Evolutionary conservation across 2,797 vertebrate genomes (phyloP).

Genomic region (Sebastes diaconus): DNA sequence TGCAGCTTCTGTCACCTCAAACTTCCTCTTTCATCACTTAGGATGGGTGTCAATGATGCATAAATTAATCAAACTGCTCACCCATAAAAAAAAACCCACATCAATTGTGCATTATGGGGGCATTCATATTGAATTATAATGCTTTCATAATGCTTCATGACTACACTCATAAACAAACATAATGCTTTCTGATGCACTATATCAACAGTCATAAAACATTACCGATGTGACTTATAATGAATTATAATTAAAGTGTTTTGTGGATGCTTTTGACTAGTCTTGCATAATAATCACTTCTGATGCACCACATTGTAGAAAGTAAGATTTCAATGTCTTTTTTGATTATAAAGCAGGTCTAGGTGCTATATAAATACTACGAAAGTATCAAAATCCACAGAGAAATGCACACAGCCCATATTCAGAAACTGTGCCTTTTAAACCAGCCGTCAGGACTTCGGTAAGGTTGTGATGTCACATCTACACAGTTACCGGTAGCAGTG

Average conservation of each 20-base stretch:
- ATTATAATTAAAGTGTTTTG: not conserved
- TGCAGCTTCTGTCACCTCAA: not conserved
- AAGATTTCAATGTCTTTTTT: too few species aligned
- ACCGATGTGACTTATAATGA: not conserved
- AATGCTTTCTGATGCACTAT: not conserved
- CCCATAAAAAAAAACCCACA: not conserved
- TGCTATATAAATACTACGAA: too few species aligned
- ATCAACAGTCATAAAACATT: not conserved
- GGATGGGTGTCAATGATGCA: not conserved
- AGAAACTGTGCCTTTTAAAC: too few species aligned
- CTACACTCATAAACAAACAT: not conserved
- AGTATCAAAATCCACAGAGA: too few species aligned
- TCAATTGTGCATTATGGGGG: not conserved
- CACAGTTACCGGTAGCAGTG: too few species aligned
- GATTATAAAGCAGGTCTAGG: too few species aligned
- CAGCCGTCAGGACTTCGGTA: too few species aligned
- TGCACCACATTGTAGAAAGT: not conserved
- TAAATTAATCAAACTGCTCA: constrained; percentile 6
- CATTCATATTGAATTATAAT: not conserved
- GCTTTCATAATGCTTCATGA: not conserved
- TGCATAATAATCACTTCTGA: not conserved
- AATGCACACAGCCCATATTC: too few species aligned
- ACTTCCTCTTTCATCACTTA: not conserved
- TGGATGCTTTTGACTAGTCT: not conserved
- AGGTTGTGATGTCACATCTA: too few species aligned